phyloP scores from a whole-genome alignment of 1,140 invertebrate genomes.

The Aleiodes sp. region DNA sequence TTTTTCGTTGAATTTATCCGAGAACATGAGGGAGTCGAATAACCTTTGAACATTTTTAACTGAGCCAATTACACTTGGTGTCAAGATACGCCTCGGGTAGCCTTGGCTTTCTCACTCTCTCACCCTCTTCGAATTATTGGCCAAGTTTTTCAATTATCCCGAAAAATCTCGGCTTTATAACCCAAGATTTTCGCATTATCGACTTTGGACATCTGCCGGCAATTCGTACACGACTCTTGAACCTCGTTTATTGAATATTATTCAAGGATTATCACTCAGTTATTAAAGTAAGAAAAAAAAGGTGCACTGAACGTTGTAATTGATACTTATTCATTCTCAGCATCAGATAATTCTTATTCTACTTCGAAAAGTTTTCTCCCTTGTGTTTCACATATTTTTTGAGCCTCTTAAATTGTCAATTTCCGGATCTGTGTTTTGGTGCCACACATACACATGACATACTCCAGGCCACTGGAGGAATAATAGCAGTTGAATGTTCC shows the following conservation, averaged over 20 bases:
- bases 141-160: constrained; percentile 30
- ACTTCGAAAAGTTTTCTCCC: too few species aligned
- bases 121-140: not conserved
- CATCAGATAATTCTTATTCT: not conserved
- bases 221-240: not conserved
- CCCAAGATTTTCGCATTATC: constrained; percentile 19
- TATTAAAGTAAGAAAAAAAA: not conserved
- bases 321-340: not conserved
- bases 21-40: too few species aligned
- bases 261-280: not conserved
- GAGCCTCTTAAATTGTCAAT: not conserved
- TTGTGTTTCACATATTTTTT: not conserved
- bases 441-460: not conserved
- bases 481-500: not conserved
- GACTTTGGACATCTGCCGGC: constrained; percentile 30
- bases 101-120: not conserved
- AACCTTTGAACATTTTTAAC: not conserved
- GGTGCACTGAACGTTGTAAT: too few species aligned
- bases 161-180: constrained; percentile 12
- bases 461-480: not conserved
- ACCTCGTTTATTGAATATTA: constrained; percentile 27
- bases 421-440: not conserved
- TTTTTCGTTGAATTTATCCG: too few species aligned
- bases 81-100: not conserved
- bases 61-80: constrained; percentile 4